Evolutionary conservation across 64 coral and sea anemone species (phyloP).

Genomic region (Cladopsammia gracilis): DNA sequence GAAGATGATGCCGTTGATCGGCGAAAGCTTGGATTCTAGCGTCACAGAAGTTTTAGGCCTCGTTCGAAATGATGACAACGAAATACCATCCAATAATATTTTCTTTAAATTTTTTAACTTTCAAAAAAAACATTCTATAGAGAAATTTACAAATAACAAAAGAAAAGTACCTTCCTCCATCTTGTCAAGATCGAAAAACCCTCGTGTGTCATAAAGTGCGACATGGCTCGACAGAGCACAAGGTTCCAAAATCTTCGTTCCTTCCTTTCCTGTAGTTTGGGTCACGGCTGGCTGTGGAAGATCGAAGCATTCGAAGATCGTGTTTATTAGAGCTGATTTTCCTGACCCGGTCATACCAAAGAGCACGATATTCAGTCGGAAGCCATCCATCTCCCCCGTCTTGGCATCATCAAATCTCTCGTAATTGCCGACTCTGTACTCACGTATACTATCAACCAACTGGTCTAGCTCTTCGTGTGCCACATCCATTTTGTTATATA

Average conservation of each 20-base stretch:
- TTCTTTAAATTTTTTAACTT: neutral
- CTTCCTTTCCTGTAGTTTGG: conserved; percentile 66
- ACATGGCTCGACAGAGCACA: conserved; percentile 45
- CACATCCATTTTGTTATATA: neutral
- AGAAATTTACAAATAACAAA: neutral
- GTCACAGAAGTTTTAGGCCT: no score
- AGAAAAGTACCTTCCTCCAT: conserved; percentile 13
- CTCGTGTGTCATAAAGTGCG: conserved; percentile 71
- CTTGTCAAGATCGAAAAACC: conserved; percentile 75
- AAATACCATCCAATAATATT: no score
- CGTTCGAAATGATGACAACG: no score
- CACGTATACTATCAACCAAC: neutral
- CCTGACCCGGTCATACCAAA: conserved; percentile 83
- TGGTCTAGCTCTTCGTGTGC: neutral
- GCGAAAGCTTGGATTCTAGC: conserved; percentile 45
- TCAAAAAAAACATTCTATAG: no score
- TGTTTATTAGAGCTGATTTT: conserved; percentile 89
- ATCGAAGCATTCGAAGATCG: conserved; percentile 63
- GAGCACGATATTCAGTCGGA: conserved; percentile 57
- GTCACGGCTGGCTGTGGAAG: conserved; percentile 10
- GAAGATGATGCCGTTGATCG: conserved; percentile 34
- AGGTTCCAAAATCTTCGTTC: conserved; percentile 60
- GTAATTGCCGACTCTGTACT: neutral
- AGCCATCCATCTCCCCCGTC: conserved; percentile 72
- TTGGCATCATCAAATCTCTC: conserved; percentile 58